Base-by-base conservation (phyloP, 1,140 invertebrate genomes). In the Akabosia matsudoensis region DNA sequence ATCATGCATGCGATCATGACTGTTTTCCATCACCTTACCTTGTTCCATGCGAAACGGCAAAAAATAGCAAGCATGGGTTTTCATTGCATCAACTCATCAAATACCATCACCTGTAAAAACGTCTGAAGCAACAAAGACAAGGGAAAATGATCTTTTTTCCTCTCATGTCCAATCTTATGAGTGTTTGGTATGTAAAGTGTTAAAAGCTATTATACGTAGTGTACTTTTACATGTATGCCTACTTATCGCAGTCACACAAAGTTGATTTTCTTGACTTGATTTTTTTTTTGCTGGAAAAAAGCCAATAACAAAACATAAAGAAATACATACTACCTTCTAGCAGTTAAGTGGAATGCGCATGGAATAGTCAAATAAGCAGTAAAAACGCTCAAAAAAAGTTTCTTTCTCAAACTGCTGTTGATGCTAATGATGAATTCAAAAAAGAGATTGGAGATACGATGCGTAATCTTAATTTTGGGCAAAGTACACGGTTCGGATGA, bases 91-190 rank as follows among this genome's bases (percentile, higher is more conserved):
- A 67, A 30, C 61, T 30, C 61, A 30, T 67, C 61, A 67, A 67
- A 67, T 67, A 24, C 28, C 61, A 67, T 67, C 61, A 67, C 61
- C 61, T 67, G 61, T 67, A 30, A 67, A 67, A 67, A 67, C 28
- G 28, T 61, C 13, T 61, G 54, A 61, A 61, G 54, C 14, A 61
- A 22, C 54, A 61, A 61, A 24, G n/a, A 61, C 24, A 22, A 61
- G 54, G 24, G n/a, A 61, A 24, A 61, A 61, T 16, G 24, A 61
- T n/a, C 54, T 45, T 45, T 10, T 24, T n/a, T 7, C n/a, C 13
- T 51, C 10, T 51, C 45, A 51, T 51, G n/a, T 51, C 45, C 10
- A 51, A 51, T 51, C 45, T 51, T 51, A 51, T 51, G n/a, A n/a
- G n/a, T n/a, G n/a, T n/a, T n/a, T n/a, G n/a, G n/a, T n/a, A n/a